Evolutionary conservation across 2,888 invertebrate species (phyloP), one percentile per base, ranked within the genome.

Genomic region (Ectropis crepuscularia): DNA sequence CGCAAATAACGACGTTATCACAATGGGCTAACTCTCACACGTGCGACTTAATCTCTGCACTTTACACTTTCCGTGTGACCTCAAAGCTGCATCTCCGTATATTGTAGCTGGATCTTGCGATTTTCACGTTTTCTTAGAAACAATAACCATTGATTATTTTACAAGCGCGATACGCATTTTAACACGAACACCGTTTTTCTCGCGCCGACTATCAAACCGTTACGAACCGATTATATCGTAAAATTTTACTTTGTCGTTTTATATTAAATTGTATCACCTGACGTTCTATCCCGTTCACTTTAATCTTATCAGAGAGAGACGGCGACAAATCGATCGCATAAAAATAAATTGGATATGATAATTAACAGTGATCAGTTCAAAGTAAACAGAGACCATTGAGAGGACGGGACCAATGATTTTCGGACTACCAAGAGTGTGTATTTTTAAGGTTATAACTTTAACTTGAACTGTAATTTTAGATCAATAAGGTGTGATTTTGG

Each of bases 201-300:
- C 73, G 72, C 72, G 70, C 77, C 70, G 69, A 71, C 67, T 70
- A 77, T 78, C 75, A 78, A 74, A 82, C 79, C 73, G 74, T 69
- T 70, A 71, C 74, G 68, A 72, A 72, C 38, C 58, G 67, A 76
- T 83, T 81, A 79, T 69, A 74, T 89, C 90, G 85, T 90, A 83
- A 89, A 90, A 87, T 80, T 88, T 90, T 82, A 68, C 83, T 84
- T 74, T 82, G 80, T 80, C 79, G 76, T 80, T 86, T 86, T 83
- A 83, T 82, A 75, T 38, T 57, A 65, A 61, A 65, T 65, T 83
- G 79, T 83, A 85, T 82, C 85, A 81, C 84, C 71, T 75, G 64
- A 59, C 72, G 61, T 54, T 11, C 63, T 54, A 42, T 83, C 85
- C 74, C 80, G 46, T 73, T 85, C 75, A n/a, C 66, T 6, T 61